phyloP scores from a whole-genome alignment of 2,888 invertebrate genomes.

The Heliconius hortense region DNA sequence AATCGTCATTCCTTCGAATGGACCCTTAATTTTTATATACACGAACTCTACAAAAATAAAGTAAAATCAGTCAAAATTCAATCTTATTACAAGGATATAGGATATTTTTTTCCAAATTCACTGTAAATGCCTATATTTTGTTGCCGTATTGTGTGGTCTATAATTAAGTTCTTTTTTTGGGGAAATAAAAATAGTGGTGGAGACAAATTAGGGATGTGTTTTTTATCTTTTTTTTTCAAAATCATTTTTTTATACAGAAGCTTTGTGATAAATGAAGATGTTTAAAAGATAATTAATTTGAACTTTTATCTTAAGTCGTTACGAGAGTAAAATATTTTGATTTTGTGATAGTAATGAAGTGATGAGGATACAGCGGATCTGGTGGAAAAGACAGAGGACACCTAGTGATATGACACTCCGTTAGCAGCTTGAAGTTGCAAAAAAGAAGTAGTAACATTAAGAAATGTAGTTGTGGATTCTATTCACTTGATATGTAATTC shows the following conservation, averaged over 20 bases:
- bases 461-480: too few relatives aligned
- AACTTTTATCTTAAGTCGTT: neutral
- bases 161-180: conserved; percentile 42
- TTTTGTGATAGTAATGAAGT: neutral
- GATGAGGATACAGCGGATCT: neutral
- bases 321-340: neutral
- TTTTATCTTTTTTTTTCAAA: conserved; percentile 4
- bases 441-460: too few relatives aligned
- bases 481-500: too few relatives aligned
- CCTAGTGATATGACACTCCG: neutral
- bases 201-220: conserved; percentile 35
- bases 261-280: conserved; percentile 11
- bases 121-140: conserved; percentile 24
- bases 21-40: conserved; percentile 56
- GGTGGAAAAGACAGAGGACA: neutral
- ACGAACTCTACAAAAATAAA: conserved; percentile 43
- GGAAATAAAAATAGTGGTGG: conserved; percentile 31
- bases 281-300: neutral
- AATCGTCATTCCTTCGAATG: conserved; percentile 58
- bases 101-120: neutral
- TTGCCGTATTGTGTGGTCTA: conserved; percentile 46
- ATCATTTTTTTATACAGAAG: conserved; percentile 18
- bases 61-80: conserved; percentile 1
- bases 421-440: neutral
- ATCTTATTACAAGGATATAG: neutral